Percentiles rank a stretch among this genome's conserved stretches.
Evolutionary conservation across 2,888 invertebrate species (phyloP).

Genomic region (Sacculina carcini): DNA sequence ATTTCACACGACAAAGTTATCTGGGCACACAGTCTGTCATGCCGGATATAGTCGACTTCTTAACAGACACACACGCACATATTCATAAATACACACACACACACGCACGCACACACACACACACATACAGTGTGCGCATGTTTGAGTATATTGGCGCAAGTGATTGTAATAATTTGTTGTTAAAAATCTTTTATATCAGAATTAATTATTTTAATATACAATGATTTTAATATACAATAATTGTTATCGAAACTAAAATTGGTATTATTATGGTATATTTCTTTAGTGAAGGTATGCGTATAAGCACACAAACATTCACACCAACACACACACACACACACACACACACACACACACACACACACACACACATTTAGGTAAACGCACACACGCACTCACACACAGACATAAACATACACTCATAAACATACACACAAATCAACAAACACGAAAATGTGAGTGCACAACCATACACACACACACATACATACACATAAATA

Average conservation of each 20-base stretch:
- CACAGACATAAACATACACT: background rate
- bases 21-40: background rate
- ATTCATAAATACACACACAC: background rate
- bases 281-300: background rate
- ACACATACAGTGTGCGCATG: background rate
- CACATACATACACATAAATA: background rate
- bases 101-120: background rate
- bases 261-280: no score
- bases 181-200: no score
- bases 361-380: background rate
- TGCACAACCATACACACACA: background rate
- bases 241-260: background rate
- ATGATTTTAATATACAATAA: no score
- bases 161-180: background rate
- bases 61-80: background rate
- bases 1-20: no score
- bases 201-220: no score
- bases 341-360: slow-evolving; percentile 1
- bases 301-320: background rate
- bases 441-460: background rate
- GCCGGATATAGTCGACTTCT: background rate
- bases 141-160: background rate
- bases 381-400: background rate
- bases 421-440: background rate
- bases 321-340: slow-evolving; percentile 1